These are phyloP conservation scores for Leptura quadrifasciata DNA, from an alignment of 2,888 invertebrate species.

Conservation along the genomic window DNA sequence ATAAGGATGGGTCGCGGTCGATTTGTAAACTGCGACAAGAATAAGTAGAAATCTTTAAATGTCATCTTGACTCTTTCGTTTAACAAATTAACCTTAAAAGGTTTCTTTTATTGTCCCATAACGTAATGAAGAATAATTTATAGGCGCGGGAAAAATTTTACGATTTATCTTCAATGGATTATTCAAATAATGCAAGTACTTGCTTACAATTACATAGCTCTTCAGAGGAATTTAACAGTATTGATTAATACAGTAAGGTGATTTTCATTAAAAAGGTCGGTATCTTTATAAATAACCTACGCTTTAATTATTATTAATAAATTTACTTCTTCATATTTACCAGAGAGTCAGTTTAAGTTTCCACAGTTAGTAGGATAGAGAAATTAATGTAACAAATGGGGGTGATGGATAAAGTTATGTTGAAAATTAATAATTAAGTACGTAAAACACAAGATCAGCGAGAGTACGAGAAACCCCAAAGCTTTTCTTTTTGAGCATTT, in stretches of 20 bases:
- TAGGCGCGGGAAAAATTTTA: not conserved
- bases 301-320: too few species aligned
- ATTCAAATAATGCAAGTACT: not conserved
- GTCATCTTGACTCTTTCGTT: conserved; percentile 12
- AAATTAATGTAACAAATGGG: too few species aligned
- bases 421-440: too few species aligned
- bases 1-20: conserved; percentile 14
- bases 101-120: not conserved
- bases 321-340: too few species aligned
- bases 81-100: conserved; percentile 5
- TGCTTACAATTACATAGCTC: not conserved
- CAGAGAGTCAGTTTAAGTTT: too few species aligned
- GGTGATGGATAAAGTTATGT: too few species aligned
- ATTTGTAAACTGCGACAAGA: conserved; percentile 20
- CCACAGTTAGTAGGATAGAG: too few species aligned
- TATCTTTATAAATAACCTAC: too few species aligned
- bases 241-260: not conserved
- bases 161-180: not conserved
- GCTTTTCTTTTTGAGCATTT: too few species aligned
- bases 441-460: too few species aligned
- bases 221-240: not conserved
- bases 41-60: conserved; percentile 28
- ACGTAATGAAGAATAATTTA: not conserved
- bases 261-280: too few species aligned
- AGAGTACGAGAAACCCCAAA: too few species aligned